Conservation (phyloP, 2,888 invertebrate species). For the Tachina grossa region DNA sequence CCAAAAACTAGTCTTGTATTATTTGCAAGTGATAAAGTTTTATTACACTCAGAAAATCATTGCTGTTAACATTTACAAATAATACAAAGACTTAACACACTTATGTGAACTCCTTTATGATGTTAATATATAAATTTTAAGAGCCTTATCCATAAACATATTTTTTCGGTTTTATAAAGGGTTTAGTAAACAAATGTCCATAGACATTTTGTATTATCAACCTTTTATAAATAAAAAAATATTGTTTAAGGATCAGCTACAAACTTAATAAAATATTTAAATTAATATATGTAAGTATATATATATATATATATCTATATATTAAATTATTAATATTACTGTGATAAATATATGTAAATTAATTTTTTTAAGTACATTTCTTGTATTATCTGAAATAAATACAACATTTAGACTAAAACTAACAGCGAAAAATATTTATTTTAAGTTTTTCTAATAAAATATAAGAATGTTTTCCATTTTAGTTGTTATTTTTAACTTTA, state of each 20-base stretch:
- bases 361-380: constrained; percentile 19
- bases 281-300: neutral
- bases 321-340: neutral
- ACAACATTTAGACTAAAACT: constrained; percentile 47
- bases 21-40: too few relatives aligned
- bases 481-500: neutral
- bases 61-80: too few relatives aligned
- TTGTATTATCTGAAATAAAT: constrained; percentile 10
- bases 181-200: too few relatives aligned
- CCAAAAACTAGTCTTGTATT: too few relatives aligned
- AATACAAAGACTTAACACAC: too few relatives aligned
- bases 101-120: too few relatives aligned
- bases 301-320: neutral
- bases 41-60: too few relatives aligned
- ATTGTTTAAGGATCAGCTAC: constrained; percentile 11
- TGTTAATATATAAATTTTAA: too few relatives aligned
- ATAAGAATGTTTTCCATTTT: constrained; percentile 47
- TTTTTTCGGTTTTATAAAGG: too few relatives aligned
- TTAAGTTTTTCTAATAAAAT: constrained; percentile 22
- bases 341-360: neutral
- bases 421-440: constrained; percentile 5
- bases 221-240: neutral
- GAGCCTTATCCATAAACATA: too few relatives aligned
- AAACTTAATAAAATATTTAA: constrained; percentile 48
- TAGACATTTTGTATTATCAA: neutral